Conservation (phyloP, 1,140 invertebrate species). For the Pseudomyrmex concolor region DNA sequence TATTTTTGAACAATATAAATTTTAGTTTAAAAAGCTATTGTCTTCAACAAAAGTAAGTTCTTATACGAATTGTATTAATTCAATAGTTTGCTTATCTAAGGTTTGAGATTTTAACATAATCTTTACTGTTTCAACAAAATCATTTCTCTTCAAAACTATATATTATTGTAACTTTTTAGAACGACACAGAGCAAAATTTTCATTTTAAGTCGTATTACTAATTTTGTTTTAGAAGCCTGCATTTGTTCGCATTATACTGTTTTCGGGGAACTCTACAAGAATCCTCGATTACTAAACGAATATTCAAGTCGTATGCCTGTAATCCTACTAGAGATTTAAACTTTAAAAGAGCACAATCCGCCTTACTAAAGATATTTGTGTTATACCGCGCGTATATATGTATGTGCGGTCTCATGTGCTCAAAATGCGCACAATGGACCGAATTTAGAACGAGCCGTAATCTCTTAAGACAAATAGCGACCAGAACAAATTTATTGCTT, state of each 20-base stretch:
- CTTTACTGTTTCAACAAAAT: neutral
- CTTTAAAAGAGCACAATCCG: conserved; percentile 44
- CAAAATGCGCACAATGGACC: conserved; percentile 41
- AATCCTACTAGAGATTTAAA: conserved; percentile 63
- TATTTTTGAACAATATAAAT: neutral
- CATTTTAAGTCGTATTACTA: neutral
- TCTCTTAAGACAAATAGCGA: conserved; percentile 61
- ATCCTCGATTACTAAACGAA: conserved; percentile 14
- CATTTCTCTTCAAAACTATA: neutral
- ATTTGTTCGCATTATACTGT: neutral
- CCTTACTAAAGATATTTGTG: conserved; percentile 57
- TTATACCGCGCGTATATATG: neutral
- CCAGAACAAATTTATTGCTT: conserved; percentile 32
- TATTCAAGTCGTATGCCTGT: conserved; percentile 1
- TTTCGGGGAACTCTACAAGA: neutral
- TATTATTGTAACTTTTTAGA: neutral
- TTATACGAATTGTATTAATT: too few relatives aligned
- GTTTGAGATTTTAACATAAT: neutral
- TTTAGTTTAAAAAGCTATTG: neutral
- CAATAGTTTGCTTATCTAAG: neutral
- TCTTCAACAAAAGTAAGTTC: too few relatives aligned
- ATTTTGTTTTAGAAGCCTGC: neutral
- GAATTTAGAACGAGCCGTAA: conserved; percentile 63
- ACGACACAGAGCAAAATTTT: conserved; percentile 1
- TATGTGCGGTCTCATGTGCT: neutral